phyloP scores from a whole-genome alignment of 1,140 invertebrate genomes.

The Calephelis nemesis region DNA sequence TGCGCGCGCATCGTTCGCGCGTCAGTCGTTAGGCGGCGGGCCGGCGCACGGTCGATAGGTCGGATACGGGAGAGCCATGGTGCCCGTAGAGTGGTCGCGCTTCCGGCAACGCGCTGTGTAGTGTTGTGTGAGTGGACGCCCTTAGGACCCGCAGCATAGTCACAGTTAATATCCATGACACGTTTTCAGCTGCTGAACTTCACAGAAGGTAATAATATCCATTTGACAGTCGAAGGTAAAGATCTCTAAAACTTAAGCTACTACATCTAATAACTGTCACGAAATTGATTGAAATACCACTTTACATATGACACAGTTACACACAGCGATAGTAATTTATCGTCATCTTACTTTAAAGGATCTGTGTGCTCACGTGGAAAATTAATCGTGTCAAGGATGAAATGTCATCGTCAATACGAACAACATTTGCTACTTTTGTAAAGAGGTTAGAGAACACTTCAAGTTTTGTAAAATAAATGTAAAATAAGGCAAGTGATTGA shows the following conservation, averaged over 20 bases:
- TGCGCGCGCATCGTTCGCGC: slow-evolving; percentile 70
- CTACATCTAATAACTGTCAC: not conserved
- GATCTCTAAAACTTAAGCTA: not conserved
- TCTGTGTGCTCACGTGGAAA: not conserved
- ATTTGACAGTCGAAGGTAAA: slow-evolving; percentile 2
- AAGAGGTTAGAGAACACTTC: not conserved
- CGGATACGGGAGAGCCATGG: slow-evolving; percentile 59
- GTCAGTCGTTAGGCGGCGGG: slow-evolving; percentile 74
- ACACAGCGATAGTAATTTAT: not conserved
- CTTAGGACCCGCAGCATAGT: slow-evolving; percentile 40
- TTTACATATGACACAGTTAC: not conserved
- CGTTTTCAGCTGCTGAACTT: slow-evolving; percentile 15
- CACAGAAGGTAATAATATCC: slow-evolving; percentile 1
- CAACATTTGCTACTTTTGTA: not conserved
- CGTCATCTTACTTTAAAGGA: not conserved
- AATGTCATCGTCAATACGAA: not conserved
- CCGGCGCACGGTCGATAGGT: slow-evolving; percentile 72
- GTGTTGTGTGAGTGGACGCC: slow-evolving; percentile 50
- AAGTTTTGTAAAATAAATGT: not conserved
- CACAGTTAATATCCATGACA: slow-evolving; percentile 43
- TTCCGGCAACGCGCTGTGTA: slow-evolving; percentile 49
- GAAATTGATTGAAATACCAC: not conserved
- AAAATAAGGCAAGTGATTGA: too few relatives aligned
- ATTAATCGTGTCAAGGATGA: slow-evolving; percentile 9
- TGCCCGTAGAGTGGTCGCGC: slow-evolving; percentile 60